These are phyloP conservation scores for Anorthoa munda DNA, from an alignment of 2,888 invertebrate species.

Conservation along the genomic window DNA sequence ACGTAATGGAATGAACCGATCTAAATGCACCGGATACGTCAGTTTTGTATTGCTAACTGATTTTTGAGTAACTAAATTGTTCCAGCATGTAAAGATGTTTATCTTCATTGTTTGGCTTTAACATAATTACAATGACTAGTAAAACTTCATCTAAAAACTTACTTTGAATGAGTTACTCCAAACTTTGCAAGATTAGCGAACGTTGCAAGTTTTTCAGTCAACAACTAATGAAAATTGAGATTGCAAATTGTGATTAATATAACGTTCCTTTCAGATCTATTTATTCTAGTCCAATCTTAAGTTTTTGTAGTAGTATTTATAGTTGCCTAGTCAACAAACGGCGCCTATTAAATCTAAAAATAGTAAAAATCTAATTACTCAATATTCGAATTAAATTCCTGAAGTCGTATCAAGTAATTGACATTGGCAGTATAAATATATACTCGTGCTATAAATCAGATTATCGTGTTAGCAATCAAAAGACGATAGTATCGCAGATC, in stretches of 20 bases:
- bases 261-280: conserved; percentile 29
- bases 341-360: conserved; percentile 22
- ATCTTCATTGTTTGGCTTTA: conserved; percentile 9
- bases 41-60: conserved; percentile 23
- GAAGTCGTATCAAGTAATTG: conserved; percentile 36
- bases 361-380: conserved; percentile 40
- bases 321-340: conserved; percentile 25
- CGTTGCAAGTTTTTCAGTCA: conserved; percentile 5
- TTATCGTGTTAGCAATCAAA: conserved; percentile 34
- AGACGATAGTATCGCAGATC: conserved; percentile 23
- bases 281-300: conserved; percentile 18
- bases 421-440: conserved; percentile 44
- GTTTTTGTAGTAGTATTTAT: conserved; percentile 23
- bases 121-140: not conserved
- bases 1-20: conserved; percentile 35
- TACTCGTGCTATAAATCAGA: conserved; percentile 49
- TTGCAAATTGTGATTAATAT: conserved; percentile 6
- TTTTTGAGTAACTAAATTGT: conserved; percentile 4
- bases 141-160: not conserved
- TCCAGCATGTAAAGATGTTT: conserved; percentile 19
- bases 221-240: not conserved
- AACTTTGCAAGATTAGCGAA: conserved; percentile 10
- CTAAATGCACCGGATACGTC: conserved; percentile 19
- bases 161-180: not conserved
- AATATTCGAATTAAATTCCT: conserved; percentile 36